These are phyloP conservation scores for Neomonachus schauinslandi DNA, from an alignment of 2,113 vertebrate genomes.

Conservation along the genomic window DNA sequence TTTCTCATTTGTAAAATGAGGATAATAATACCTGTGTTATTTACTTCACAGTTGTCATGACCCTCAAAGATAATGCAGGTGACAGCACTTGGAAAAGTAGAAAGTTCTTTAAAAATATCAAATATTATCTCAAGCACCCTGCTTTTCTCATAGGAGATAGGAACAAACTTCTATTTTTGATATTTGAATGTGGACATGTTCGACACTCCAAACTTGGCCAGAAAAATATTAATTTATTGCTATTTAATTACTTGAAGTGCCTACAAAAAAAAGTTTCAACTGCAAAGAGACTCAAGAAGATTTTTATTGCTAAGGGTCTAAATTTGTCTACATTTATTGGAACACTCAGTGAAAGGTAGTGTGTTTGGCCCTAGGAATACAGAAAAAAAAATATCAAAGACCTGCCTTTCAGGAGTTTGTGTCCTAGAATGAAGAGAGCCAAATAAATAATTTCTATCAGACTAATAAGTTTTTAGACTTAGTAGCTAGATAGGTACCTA, in stretches of 20 bases:
- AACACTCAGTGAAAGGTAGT: background rate
- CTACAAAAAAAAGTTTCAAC: background rate
- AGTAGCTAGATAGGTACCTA: background rate
- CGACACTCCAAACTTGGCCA: background rate
- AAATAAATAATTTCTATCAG: background rate
- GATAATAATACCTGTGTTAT: conserved; percentile 67
- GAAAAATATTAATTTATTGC: conserved; percentile 15
- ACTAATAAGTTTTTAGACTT: background rate
- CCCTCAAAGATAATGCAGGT: conserved; percentile 55
- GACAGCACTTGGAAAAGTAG: conserved; percentile 48
- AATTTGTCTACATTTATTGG: background rate
- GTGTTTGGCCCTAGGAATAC: background rate
- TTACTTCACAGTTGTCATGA: conserved; percentile 64
- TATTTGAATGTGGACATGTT: background rate
- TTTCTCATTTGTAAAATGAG: conserved; percentile 73
- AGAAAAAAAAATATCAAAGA: background rate
- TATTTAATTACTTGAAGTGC: conserved; percentile 11
- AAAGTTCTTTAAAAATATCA: conserved; percentile 65
- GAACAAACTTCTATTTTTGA: conserved; percentile 32
- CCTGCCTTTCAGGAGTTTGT: background rate
- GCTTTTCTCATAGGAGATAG: background rate
- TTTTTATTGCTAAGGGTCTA: background rate
- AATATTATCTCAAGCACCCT: conserved; percentile 42
- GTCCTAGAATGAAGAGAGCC: background rate
- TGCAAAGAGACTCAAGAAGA: background rate